phyloP scores from a whole-genome alignment of 2,888 invertebrate species.

The Xestia rhomboidea region DNA sequence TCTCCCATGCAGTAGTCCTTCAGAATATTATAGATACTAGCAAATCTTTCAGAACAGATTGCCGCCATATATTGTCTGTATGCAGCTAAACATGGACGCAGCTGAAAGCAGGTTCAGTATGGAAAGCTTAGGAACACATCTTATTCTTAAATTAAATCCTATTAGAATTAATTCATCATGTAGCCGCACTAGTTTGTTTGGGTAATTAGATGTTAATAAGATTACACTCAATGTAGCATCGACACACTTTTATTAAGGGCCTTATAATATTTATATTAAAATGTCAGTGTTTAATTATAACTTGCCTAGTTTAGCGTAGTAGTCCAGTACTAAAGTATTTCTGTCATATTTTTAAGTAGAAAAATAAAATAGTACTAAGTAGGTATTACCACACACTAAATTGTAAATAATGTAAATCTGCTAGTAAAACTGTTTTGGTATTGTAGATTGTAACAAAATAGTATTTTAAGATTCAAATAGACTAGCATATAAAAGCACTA shows the following conservation, averaged over 20 bases:
- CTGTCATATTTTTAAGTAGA: not conserved
- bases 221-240: constrained; percentile 19
- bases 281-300: not conserved
- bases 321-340: constrained; percentile 4
- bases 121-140: not conserved
- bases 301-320: constrained; percentile 16
- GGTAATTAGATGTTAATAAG: not conserved
- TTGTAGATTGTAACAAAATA: not conserved
- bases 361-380: not conserved
- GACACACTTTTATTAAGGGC: not conserved
- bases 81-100: not conserved
- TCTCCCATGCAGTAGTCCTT: not conserved
- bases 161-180: not conserved
- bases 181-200: constrained; percentile 14
- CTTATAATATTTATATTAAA: constrained; percentile 23
- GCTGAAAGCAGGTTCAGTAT: not conserved
- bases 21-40: constrained; percentile 2
- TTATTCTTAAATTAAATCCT: not conserved
- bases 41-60: not conserved
- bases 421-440: not conserved
- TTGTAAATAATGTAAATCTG: constrained; percentile 9
- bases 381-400: not conserved
- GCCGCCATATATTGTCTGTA: not conserved
- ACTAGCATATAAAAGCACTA: not conserved
- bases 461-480: constrained; percentile 9